Base-by-base conservation (phyloP, 2,797 vertebrate species). In the Sphaeramia orbicularis region DNA sequence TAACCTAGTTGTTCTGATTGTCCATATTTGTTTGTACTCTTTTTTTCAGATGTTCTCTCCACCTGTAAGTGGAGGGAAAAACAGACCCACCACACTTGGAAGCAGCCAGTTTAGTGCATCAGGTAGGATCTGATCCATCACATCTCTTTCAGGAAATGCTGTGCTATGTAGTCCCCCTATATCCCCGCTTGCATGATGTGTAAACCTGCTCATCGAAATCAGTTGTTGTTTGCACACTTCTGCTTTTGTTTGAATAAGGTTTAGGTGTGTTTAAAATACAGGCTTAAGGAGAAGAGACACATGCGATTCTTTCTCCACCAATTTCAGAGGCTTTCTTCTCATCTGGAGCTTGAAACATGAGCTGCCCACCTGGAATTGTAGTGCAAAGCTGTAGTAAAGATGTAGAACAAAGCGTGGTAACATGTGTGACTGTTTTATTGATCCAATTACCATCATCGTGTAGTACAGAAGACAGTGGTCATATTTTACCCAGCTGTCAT, bases 51-150 rank as follows among this genome's bases (percentile, higher is more conserved):
- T 99, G 98, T 99, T 99, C 92, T 99, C 98, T 19, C 98, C 98
- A 84, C 98, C 98, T 93, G 97, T 98, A 80, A 95, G 95, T 78
- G 97, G 96, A 92, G 97, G 96, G 84, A 99, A 97, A 94, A 98
- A 95, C 89, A 96, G 96, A 91, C 97, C 96, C 53, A 99, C 97
- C 14, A 99, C 97, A 1, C 93, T 99, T 36, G 97, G 95, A 88
- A 99, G 98, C 94, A 98, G 98, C 90, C 97, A 96, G 88, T 99
- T 99, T 93, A 97, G 92, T 91, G 91, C 97, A 89, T 89, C 97
- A 96, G 98, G 98, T 99, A 97, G 95, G 96, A 87, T 30, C 12
- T 44, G 14, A 59, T 76, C 67, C 71, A 27, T 51, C 42, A 67
- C 63, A 45, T 15, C 35, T 58, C 7, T 38, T 59, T 62, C 16